These are phyloP conservation scores for Cotesia chilonis DNA, from an alignment of 1,140 invertebrate species.

Conservation along the genomic window DNA sequence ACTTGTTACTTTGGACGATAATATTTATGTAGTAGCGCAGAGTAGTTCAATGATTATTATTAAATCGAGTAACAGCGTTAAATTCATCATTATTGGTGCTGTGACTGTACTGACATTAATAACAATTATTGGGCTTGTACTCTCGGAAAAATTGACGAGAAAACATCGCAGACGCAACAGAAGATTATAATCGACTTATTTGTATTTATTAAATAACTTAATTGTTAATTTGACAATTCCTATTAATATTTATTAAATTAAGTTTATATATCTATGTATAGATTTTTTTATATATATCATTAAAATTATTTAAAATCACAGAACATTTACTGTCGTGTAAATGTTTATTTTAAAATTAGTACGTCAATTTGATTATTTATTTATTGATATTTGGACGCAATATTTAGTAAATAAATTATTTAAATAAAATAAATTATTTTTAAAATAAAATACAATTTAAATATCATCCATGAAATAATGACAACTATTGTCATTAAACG, in stretches of 20 bases:
- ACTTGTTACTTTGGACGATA: neutral
- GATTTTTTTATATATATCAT: no score
- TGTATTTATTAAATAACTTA: no score
- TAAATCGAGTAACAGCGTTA: neutral
- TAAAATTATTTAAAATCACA: no score
- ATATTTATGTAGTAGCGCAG: neutral
- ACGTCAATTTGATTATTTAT: conserved; percentile 7
- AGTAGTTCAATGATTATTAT: conserved; percentile 18
- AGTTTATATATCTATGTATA: no score
- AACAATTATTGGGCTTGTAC: neutral
- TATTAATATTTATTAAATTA: no score
- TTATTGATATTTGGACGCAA: conserved; percentile 36
- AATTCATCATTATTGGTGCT: neutral
- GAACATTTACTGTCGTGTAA: neutral
- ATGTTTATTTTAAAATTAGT: conserved; percentile 16
- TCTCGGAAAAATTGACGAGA: neutral
- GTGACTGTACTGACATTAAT: neutral
- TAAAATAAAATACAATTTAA: conserved; percentile 41
- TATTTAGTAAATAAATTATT: conserved; percentile 23
- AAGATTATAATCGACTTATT: conserved; percentile 11
- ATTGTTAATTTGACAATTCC: no score
- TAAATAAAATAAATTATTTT: neutral
- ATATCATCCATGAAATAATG: conserved; percentile 57
- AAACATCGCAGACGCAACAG: neutral
- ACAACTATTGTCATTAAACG: conserved; percentile 42